Evolutionary conservation across 2,888 invertebrate genomes (phyloP).

Genomic region (Petrolisthes cinctipes): DNA sequence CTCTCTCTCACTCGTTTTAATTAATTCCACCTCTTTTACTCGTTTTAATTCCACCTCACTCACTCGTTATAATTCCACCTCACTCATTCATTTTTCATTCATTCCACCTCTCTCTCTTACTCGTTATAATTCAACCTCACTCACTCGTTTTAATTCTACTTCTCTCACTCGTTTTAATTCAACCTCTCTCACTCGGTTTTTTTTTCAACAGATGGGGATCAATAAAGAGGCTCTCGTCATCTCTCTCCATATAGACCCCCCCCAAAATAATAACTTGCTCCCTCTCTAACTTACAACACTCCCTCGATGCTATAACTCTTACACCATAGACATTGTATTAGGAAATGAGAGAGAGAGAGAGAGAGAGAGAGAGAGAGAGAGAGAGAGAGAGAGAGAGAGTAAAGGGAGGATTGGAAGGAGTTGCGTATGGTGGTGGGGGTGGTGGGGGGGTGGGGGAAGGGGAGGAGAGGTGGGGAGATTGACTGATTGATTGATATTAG

Average conservation of each 20-base stretch:
- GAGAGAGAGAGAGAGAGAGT: neutral
- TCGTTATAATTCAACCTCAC: neutral
- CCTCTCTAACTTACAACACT: neutral
- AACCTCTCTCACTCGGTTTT: neutral
- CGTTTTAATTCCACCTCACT: neutral
- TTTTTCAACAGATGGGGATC: too few relatives aligned
- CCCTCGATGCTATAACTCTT: neutral
- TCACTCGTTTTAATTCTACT: neutral
- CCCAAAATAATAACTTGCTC: too few relatives aligned
- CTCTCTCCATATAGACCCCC: too few relatives aligned
- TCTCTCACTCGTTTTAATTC: neutral
- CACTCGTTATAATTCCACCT: neutral
- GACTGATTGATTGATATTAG: too few relatives aligned
- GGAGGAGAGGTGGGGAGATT: neutral
- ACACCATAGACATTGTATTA: neutral
- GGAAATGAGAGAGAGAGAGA: neutral
- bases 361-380: neutral
- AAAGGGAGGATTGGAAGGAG: too few relatives aligned
- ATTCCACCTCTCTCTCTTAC: neutral
- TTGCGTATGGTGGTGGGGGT: too few relatives aligned
- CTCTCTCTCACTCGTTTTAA: too few relatives aligned
- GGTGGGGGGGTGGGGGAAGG: neutral
- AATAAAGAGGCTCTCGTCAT: too few relatives aligned
- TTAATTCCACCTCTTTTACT: neutral
- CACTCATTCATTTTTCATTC: neutral